Percentiles rank a stretch among this genome's conserved stretches.
Conservation (phyloP, 2,888 invertebrate genomes). For the Spilosoma lubricipeda region DNA sequence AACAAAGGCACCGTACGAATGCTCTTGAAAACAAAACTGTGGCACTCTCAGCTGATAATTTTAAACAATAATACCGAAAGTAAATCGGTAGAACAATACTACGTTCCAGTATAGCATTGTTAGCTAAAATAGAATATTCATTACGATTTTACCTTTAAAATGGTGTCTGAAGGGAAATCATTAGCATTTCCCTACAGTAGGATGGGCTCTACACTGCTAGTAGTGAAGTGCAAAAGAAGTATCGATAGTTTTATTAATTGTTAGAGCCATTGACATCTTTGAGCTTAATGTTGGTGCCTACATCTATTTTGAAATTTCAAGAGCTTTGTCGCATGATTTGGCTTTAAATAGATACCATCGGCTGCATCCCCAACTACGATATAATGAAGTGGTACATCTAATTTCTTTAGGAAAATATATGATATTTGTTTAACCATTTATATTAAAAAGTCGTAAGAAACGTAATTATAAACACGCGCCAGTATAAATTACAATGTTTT, state of each 20-base stretch:
- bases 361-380: not conserved
- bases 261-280: not conserved
- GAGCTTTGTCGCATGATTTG: too few relatives aligned
- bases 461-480: too few relatives aligned
- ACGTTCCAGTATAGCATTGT: slow-evolving; percentile 30
- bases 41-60: slow-evolving; percentile 16
- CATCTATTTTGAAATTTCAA: too few relatives aligned
- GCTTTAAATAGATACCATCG: too few relatives aligned
- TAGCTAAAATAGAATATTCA: slow-evolving; percentile 66
- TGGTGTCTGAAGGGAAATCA: slow-evolving; percentile 75
- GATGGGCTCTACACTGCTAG: slow-evolving; percentile 62
- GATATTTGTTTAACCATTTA: too few relatives aligned
- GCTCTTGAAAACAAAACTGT: slow-evolving; percentile 9
- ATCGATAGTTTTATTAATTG: slow-evolving; percentile 30
- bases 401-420: not conserved
- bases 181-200: slow-evolving; percentile 81
- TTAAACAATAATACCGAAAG: slow-evolving; percentile 43
- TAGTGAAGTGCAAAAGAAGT: slow-evolving; percentile 52
- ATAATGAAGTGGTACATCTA: not conserved
- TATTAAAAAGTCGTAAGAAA: too few relatives aligned
- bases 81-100: slow-evolving; percentile 43
- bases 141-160: slow-evolving; percentile 74
- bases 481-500: too few relatives aligned
- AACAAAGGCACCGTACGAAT: not conserved
- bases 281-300: too few relatives aligned